Evolutionary conservation across 2,888 invertebrate genomes (phyloP).

Genomic region (Cheilosia urbana): DNA sequence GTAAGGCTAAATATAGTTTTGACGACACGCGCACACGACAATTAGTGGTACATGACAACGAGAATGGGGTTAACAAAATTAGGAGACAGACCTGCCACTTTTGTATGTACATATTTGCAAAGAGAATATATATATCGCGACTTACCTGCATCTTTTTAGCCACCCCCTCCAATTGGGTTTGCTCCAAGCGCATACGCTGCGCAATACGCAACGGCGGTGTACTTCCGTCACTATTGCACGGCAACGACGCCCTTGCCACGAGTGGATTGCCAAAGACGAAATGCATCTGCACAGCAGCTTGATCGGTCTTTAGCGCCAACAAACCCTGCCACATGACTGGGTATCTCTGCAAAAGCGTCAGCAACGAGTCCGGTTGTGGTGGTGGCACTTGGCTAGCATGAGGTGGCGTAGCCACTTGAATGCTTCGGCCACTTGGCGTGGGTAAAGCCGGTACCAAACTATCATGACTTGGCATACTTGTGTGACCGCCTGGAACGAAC

Average conservation of each 20-base stretch:
- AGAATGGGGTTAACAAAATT: no score
- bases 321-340: slow-evolving; percentile 99
- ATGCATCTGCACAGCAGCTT: slow-evolving; percentile 99
- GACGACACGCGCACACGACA: no score
- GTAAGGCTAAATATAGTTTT: no score
- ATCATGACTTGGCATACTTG: slow-evolving; percentile 78
- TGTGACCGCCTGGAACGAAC: slow-evolving; percentile 69
- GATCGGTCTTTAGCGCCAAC: slow-evolving; percentile 97
- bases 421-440: slow-evolving; percentile 78
- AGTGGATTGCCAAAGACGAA: slow-evolving; percentile 97
- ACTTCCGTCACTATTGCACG: slow-evolving; percentile 92
- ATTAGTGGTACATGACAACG: no score
- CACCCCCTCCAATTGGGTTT: slow-evolving; percentile 97
- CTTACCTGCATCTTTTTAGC: slow-evolving; percentile 97
- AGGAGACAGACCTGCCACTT: no score
- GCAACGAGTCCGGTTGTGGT: slow-evolving; percentile 92
- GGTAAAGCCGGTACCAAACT: slow-evolving; percentile 79
- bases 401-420: slow-evolving; percentile 85
- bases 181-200: slow-evolving; percentile 98
- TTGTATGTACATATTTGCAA: not conserved
- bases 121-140: slow-evolving; percentile 35
- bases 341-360: slow-evolving; percentile 94
- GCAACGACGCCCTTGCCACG: slow-evolving; percentile 94
- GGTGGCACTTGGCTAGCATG: slow-evolving; percentile 92
- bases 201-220: slow-evolving; percentile 95